Conservation (phyloP, 2,888 invertebrate genomes). For the Pollenia griseotomentosa region DNA sequence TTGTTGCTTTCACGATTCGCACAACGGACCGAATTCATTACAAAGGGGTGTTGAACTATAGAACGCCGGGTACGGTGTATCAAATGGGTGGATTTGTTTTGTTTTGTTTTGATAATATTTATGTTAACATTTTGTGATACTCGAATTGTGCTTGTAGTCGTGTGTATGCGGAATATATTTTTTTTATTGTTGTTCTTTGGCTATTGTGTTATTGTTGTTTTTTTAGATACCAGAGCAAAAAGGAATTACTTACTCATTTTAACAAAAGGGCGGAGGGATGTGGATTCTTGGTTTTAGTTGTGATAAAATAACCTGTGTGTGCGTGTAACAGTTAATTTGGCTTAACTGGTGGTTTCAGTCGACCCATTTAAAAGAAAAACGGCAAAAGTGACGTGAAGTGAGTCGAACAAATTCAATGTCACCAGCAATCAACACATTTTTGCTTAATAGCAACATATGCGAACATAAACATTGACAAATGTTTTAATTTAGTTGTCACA, state of each 20-base stretch:
- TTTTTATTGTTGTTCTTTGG: constrained; percentile 56
- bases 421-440: constrained; percentile 71
- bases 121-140: constrained; percentile 65
- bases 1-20: constrained; percentile 39
- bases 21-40: constrained; percentile 56
- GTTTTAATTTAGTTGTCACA: constrained; percentile 84
- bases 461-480: constrained; percentile 85
- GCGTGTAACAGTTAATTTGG: constrained; percentile 66
- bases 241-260: constrained; percentile 19
- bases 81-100: constrained; percentile 79
- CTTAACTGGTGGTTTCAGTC: constrained; percentile 69
- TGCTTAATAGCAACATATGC: constrained; percentile 84
- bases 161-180: constrained; percentile 23
- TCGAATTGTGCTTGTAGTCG: constrained; percentile 38
- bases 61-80: constrained; percentile 31
- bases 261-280: constrained; percentile 36
- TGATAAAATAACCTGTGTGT: constrained; percentile 65
- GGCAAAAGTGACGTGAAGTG: constrained; percentile 60
- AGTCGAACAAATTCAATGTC: constrained; percentile 70
- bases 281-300: constrained; percentile 23
- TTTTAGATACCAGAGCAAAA: constrained; percentile 46
- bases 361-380: constrained; percentile 45
- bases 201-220: constrained; percentile 63
- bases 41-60: constrained; percentile 46
- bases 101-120: constrained; percentile 82